Conservation (phyloP, 2,797 vertebrate genomes). For the Poecile montanus region DNA sequence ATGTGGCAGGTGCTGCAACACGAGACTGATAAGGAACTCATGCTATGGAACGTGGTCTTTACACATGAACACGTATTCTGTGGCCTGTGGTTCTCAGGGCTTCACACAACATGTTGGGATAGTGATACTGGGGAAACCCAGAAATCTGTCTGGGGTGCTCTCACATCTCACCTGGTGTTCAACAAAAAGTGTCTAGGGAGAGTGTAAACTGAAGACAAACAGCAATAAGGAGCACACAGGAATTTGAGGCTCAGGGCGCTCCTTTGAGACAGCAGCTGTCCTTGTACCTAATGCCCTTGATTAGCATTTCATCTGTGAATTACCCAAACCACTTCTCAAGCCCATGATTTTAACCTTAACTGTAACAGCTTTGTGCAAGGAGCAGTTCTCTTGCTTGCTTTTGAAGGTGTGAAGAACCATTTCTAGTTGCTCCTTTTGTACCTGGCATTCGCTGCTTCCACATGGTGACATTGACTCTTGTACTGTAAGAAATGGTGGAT, state of each 20-base stretch:
- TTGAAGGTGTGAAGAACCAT: not conserved
- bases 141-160: not conserved
- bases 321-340: not conserved
- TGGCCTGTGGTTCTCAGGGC: not conserved
- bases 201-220: not conserved
- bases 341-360: not conserved
- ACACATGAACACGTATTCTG: not conserved
- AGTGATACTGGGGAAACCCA: not conserved
- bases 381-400: not conserved
- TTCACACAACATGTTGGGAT: not conserved
- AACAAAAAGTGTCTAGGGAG: not conserved
- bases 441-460: not conserved
- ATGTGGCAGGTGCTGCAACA: not conserved
- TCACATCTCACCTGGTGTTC: not conserved
- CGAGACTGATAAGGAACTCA: fast-evolving
- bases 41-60: not conserved
- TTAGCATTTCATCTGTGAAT: not conserved
- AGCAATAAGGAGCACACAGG: not conserved
- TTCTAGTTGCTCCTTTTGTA: not conserved
- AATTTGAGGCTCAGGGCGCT: not conserved
- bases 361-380: not conserved
- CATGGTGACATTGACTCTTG: not conserved
- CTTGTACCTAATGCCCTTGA: not conserved
- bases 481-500: not conserved
- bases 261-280: not conserved